Evolutionary conservation across 2,113 vertebrate genomes (phyloP).

Genomic region (Loxodonta africana): DNA sequence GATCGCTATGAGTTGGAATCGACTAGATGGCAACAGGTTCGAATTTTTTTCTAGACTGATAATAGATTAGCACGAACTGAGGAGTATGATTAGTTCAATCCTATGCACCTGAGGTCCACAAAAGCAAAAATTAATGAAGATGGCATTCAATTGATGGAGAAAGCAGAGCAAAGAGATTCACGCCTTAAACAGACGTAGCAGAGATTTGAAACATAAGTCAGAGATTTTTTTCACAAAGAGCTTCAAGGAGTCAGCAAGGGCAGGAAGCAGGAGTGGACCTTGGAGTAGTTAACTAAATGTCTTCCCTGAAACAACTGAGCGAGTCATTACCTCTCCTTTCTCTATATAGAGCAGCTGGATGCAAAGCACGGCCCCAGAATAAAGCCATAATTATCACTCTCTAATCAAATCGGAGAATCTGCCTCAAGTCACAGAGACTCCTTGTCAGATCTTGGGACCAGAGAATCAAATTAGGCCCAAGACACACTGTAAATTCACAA

Average conservation of each 20-base stretch:
- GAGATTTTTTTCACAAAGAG: conserved; percentile 28
- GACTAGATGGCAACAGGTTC: too few species aligned
- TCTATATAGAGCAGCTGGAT: background rate
- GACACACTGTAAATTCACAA: conserved; percentile 28
- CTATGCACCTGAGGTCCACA: background rate
- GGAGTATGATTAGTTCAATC: background rate
- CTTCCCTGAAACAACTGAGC: background rate
- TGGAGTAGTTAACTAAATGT: conserved; percentile 32
- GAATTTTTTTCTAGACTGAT: background rate
- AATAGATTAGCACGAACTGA: background rate
- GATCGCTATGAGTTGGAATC: too few species aligned
- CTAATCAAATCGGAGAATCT: conserved; percentile 34
- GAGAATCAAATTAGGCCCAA: background rate
- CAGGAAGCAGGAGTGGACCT: background rate
- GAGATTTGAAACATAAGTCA: background rate
- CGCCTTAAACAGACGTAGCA: background rate
- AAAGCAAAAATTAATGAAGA: conserved; percentile 50
- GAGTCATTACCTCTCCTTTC: background rate
- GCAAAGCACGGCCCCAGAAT: background rate
- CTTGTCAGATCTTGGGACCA: background rate
- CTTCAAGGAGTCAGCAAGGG: conserved; percentile 16
- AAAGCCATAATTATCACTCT: conserved; percentile 15
- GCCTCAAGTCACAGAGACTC: background rate
- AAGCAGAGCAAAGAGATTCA: background rate
- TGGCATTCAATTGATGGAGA: background rate